phyloP scores from a whole-genome alignment of 2,888 invertebrate genomes.

The Salticus scenicus region DNA sequence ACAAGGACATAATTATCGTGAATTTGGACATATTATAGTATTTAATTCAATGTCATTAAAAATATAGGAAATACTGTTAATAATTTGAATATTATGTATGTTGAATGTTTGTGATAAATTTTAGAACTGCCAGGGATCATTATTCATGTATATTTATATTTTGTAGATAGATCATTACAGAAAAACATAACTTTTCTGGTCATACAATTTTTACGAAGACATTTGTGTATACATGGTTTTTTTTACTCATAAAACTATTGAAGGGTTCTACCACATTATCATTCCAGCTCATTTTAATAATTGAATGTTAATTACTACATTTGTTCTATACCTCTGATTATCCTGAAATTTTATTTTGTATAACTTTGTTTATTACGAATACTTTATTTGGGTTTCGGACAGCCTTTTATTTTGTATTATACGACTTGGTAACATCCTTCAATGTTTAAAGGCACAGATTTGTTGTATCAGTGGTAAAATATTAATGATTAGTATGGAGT shows the following conservation, averaged over 20 bases:
- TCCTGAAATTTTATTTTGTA: neutral
- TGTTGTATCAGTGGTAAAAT: neutral
- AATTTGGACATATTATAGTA: too few relatives aligned
- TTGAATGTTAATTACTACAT: neutral
- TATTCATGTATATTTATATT: constrained; percentile 14
- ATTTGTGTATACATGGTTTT: neutral
- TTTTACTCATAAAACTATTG: neutral
- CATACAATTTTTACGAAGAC: neutral
- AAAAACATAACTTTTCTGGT: neutral
- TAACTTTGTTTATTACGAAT: neutral
- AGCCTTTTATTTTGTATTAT: neutral
- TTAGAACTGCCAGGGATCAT: neutral
- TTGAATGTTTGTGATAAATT: neutral
- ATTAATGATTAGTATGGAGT: neutral
- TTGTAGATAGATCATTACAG: neutral
- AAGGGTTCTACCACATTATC: constrained; percentile 8
- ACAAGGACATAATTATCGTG: too few relatives aligned
- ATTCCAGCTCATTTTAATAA: neutral
- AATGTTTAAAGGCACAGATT: neutral
- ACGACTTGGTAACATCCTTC: constrained; percentile 4
- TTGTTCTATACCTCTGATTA: neutral
- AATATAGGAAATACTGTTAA: neutral
- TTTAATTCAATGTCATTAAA: too few relatives aligned
- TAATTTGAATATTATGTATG: neutral
- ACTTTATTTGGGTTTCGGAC: neutral